These are phyloP conservation scores for Campoplex nolae DNA, from an alignment of 2,888 invertebrate genomes.

Conservation along the genomic window DNA sequence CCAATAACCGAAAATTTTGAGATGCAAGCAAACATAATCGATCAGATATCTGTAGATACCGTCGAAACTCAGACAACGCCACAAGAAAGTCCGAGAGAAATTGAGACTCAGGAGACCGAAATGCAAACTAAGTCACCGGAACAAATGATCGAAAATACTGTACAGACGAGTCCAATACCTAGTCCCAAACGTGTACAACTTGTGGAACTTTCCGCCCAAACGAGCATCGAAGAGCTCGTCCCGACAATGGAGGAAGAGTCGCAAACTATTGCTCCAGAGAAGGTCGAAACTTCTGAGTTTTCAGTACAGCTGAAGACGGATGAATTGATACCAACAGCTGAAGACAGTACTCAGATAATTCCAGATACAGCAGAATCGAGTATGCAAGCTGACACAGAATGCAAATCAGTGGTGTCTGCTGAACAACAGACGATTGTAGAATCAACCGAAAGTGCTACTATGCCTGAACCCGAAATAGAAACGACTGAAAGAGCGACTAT, in stretches of 20 bases:
- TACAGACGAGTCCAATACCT: constrained; percentile 75
- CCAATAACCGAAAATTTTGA: constrained; percentile 84
- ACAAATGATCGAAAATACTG: constrained; percentile 65
- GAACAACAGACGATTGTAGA: constrained; percentile 62
- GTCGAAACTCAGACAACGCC: constrained; percentile 80
- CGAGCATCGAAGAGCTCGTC: constrained; percentile 80
- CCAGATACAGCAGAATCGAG: constrained; percentile 76
- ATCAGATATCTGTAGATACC: constrained; percentile 73
- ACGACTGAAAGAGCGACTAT: constrained; percentile 57
- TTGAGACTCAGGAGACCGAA: constrained; percentile 74
- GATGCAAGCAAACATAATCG: constrained; percentile 85
- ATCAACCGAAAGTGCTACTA: constrained; percentile 55
- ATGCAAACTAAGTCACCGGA: constrained; percentile 76
- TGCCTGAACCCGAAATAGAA: constrained; percentile 54
- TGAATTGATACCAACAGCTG: constrained; percentile 76
- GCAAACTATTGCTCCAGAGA: constrained; percentile 73
- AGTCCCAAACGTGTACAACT: constrained; percentile 55
- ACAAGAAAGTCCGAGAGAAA: constrained; percentile 69
- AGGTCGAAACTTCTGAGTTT: constrained; percentile 76
- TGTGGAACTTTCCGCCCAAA: constrained; percentile 71
- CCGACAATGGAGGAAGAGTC: constrained; percentile 79
- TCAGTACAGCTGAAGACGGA: constrained; percentile 75
- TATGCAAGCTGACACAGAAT: constrained; percentile 71
- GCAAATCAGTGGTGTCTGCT: constrained; percentile 37
- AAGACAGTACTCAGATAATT: constrained; percentile 80